Base-by-base conservation (phyloP, 2,113 vertebrate genomes). In the Pagrus major region DNA sequence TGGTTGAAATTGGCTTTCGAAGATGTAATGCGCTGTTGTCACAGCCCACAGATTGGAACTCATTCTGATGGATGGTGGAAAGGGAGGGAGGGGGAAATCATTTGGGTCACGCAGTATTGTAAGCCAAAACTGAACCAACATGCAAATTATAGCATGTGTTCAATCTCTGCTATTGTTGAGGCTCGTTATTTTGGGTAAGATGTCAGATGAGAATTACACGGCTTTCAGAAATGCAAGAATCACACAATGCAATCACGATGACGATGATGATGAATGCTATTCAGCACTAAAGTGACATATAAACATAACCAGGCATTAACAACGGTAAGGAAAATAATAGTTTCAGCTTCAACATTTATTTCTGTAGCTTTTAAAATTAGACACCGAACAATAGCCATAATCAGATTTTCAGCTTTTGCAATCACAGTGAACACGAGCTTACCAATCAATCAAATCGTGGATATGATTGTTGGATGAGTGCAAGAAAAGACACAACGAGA, bases 321-420 rank as follows among this genome's bases (percentile, higher is more conserved):
- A 51, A 3, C 10, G 6, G 41, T 66, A 61, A 70, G 56, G n/a
- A 18, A 20, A 11, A 39, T 16, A 42, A 64, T 2, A 9, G n/a
- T 27, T 41, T 44, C 29, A 71, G 8, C 41, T 33, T 20, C 23
- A 35, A 86, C 69, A 83, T 92, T 82, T 89, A 85, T 84, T 89
- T 78, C 5, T 73, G n/a, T 14, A 59, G n/a, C 25, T 72, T 83
- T n/a, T 80, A n/a, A 58, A 58, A n/a, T 37, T n/a, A 77, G 42
- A 20, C 56, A 39, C 73, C 65, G 25, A 56, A 80, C 75, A 80
- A 77, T 39, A 55, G 59, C 47, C 65, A 80, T 63, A 52, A 84
- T 89, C 61, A 86, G 31, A n/a, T 61, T 67, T 74, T 64, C 9
- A 46, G 60, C 35, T 51, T n/a, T 59, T 71, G 31, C 72, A 79